Evolutionary conservation across 2,797 vertebrate species (phyloP).

Genomic region (Ptychobarbus kaznakovi): DNA sequence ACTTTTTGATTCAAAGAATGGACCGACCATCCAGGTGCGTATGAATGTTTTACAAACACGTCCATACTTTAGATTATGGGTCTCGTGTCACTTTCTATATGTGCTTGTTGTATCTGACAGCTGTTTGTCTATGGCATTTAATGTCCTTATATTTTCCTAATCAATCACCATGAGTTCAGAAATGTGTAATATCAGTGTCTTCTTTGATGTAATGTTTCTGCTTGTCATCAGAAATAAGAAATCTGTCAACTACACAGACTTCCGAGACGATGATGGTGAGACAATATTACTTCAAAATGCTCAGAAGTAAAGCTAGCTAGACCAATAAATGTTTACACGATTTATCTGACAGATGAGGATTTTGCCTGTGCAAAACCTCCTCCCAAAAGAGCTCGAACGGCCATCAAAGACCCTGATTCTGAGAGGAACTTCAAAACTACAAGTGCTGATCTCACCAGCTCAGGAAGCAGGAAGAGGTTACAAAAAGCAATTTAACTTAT

Average conservation of each 20-base stretch:
- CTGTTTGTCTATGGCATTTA: neutral
- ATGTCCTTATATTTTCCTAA: neutral
- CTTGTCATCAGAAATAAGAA: conserved; percentile 81
- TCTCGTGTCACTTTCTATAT: neutral
- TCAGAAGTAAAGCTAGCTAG: neutral
- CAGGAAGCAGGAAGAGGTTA: conserved; percentile 77
- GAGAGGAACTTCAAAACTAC: conserved; percentile 69
- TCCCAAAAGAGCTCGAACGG: conserved; percentile 82
- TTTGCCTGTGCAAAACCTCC: conserved; percentile 80
- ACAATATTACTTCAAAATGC: neutral
- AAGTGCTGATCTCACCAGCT: conserved; percentile 64
- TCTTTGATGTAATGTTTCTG: neutral
- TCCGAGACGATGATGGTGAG: conserved; percentile 81
- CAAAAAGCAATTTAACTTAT: neutral
- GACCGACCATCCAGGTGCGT: conserved; percentile 76
- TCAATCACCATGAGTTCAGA: neutral
- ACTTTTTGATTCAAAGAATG: conserved; percentile 62
- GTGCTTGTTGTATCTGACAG: conserved; percentile 18
- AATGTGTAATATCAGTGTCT: neutral
- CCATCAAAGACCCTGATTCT: conserved; percentile 68
- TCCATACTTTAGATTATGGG: neutral
- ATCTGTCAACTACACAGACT: conserved; percentile 82
- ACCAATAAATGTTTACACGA: neutral
- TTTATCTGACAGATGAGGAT: conserved; percentile 82
- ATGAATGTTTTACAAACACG: neutral